A percentile compares a stretch with the other conserved stretches of the same genome.
Evolutionary conservation across 2,113 vertebrate genomes (phyloP).

Genomic region (Excalfactoria chinensis): DNA sequence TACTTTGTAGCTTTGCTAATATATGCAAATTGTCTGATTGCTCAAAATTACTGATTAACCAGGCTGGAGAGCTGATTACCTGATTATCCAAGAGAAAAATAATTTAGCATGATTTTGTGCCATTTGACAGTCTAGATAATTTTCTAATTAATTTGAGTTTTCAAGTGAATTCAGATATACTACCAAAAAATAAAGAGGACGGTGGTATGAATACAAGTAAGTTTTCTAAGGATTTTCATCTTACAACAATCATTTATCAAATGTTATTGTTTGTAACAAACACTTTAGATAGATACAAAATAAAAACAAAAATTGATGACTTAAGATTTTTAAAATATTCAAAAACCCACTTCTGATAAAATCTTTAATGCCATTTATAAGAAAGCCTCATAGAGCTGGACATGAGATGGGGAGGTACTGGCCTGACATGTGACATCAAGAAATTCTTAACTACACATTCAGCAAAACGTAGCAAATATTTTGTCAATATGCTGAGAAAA

Average conservation of each 20-base stretch:
- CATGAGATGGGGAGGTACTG: neutral
- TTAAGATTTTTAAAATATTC: neutral
- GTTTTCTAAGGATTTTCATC: constrained; percentile 36
- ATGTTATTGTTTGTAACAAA: neutral
- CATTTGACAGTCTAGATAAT: constrained; percentile 55
- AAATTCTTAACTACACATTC: neutral
- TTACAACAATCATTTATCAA: neutral
- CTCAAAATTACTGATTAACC: constrained; percentile 42
- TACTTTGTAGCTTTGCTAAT: constrained; percentile 48
- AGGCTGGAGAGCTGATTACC: constrained; percentile 65
- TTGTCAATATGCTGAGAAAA: constrained; percentile 36
- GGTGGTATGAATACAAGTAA: constrained; percentile 1
- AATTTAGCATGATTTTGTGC: constrained; percentile 56
- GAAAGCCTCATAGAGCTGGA: neutral
- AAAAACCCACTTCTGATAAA: neutral
- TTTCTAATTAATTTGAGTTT: constrained; percentile 62
- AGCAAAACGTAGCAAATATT: constrained; percentile 18
- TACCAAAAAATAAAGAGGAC: constrained; percentile 25
- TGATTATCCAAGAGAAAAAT: constrained; percentile 47
- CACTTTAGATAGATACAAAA: neutral
- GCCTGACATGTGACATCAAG: neutral
- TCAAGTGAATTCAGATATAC: constrained; percentile 43
- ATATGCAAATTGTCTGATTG: constrained; percentile 51
- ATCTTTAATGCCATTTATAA: neutral
- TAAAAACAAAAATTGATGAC: neutral